Conservation (phyloP, 1,140 invertebrate species). For the Linepithema humile region DNA sequence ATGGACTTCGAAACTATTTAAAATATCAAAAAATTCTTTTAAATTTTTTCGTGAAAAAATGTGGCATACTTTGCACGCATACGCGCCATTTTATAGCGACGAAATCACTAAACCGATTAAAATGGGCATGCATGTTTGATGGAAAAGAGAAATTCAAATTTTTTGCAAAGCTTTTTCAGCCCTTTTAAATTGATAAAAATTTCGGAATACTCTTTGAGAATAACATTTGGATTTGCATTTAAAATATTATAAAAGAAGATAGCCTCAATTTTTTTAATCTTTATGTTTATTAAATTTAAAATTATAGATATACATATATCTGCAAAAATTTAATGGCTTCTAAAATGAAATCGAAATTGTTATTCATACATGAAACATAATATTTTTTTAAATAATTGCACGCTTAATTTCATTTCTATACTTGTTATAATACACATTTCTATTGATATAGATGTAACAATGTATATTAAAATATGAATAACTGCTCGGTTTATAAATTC, state of each 20-base stretch:
- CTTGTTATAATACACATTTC: not conserved
- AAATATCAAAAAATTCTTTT: not conserved
- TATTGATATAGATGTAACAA: no score
- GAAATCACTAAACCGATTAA: conserved; percentile 17
- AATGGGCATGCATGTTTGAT: not conserved
- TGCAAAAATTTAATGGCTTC: not conserved
- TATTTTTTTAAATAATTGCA: not conserved
- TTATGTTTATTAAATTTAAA: not conserved
- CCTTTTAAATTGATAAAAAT: conserved; percentile 8
- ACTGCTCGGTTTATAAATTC: not conserved
- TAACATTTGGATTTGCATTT: not conserved
- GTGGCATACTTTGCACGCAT: not conserved
- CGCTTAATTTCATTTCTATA: not conserved
- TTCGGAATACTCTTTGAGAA: not conserved
- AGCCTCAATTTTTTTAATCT: not conserved
- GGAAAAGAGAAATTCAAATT: not conserved
- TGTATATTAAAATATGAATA: no score
- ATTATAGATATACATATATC: not conserved
- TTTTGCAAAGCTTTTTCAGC: not conserved
- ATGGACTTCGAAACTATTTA: not conserved
- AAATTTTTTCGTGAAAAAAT: not conserved
- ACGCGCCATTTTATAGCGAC: not conserved
- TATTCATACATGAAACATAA: not conserved
- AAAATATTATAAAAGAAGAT: not conserved
- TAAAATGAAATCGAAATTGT: not conserved